A percentile compares a stretch with the other conserved stretches of the same genome.
Conservation (phyloP, 2,113 vertebrate species). For the Cygnus atratus region DNA sequence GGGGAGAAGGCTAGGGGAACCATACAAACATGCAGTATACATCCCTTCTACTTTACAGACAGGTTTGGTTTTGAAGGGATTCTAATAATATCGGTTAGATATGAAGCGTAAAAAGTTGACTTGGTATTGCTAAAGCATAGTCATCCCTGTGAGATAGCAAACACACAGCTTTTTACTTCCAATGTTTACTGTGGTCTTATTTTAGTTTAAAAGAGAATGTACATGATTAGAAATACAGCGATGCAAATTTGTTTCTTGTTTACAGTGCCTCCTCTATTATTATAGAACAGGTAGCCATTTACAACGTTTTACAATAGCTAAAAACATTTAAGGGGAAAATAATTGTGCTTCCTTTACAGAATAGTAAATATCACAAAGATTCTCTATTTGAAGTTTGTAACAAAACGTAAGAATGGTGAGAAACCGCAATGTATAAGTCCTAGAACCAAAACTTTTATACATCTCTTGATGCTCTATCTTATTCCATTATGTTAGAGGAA, state of each 20-base stretch:
- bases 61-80: neutral
- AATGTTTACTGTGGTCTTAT: neutral
- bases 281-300: neutral
- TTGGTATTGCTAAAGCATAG: neutral
- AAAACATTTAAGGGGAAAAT: neutral
- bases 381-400: neutral
- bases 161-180: neutral
- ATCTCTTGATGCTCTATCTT: neutral
- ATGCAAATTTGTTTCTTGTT: neutral
- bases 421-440: neutral
- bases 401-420: neutral
- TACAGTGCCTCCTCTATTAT: neutral
- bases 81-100: neutral
- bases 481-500: neutral
- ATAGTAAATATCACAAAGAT: neutral
- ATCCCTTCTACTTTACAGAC: neutral
- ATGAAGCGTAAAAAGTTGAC: neutral
- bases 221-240: neutral
- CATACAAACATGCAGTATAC: accelerated
- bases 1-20: neutral
- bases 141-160: neutral
- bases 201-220: neutral
- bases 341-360: neutral
- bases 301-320: neutral
- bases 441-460: neutral